Conservation (phyloP, 2,888 invertebrate species). For the Callimorpha dominula region DNA sequence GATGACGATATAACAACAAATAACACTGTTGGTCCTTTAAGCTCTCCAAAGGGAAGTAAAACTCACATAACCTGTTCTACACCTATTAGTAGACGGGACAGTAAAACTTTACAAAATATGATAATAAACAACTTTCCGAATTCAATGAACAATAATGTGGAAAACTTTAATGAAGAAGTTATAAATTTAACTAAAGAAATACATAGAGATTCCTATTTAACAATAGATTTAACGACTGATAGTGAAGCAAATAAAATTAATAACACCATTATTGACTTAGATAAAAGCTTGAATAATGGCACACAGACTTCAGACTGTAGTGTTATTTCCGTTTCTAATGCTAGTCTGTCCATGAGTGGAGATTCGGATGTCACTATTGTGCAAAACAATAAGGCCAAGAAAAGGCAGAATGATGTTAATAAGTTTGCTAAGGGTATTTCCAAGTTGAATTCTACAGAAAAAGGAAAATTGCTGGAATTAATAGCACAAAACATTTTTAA, state of each 20-base stretch:
- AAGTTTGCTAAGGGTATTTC: conserved; percentile 70
- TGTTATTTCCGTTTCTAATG: conserved; percentile 58
- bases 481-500: conserved; percentile 74
- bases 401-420: conserved; percentile 51
- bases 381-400: conserved; percentile 40
- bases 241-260: conserved; percentile 29
- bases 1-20: conserved; percentile 57
- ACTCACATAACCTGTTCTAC: conserved; percentile 66
- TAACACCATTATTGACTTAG: conserved; percentile 61
- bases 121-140: conserved; percentile 43
- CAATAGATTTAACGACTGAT: conserved; percentile 74
- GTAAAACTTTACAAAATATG: conserved; percentile 26
- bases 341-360: conserved; percentile 66
- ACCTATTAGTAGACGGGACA: conserved; percentile 52
- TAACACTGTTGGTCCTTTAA: conserved; percentile 33
- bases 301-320: conserved; percentile 60
- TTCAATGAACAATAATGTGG: conserved; percentile 38
- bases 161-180: conserved; percentile 53
- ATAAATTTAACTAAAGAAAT: conserved; percentile 65
- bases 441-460: conserved; percentile 66
- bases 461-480: conserved; percentile 66
- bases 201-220: conserved; percentile 68
- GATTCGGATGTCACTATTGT: conserved; percentile 76
- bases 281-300: conserved; percentile 36
- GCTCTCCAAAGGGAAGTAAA: conserved; percentile 44